Base-by-base conservation (phyloP, 2,797 vertebrate genomes). In the Brotula barbata region DNA sequence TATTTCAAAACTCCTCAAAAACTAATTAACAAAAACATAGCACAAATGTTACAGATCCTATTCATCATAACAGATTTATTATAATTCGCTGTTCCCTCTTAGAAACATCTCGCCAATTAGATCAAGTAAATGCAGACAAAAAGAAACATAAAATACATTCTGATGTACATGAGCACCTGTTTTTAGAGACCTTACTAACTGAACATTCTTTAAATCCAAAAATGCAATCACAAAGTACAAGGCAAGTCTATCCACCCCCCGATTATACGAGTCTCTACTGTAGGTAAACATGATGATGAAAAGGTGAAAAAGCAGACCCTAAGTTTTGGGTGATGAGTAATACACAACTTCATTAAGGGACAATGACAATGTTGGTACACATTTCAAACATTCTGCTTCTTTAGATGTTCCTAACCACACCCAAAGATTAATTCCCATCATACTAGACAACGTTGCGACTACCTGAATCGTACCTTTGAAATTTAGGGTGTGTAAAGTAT, bases 101-200 rank as follows among this genome's bases (percentile, higher is more conserved):
- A 52, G 71, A 81, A 80, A 80, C 65, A 75, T 44, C 53, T 55
- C 53, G 16, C 23, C 58, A 71, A 51, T 78, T 54, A 53, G 36
- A 77, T 60, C 62, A 77, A 75, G 40, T 70, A 52, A 78, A 72
- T 57, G 23, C 52, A 72, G 44, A 56, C 34, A 62, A 70, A 67
- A 49, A 19, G n/a, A 53, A 33, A 16, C 13, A 23, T 31, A 31
- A 69, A 66, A 76, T 55, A 76, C 79, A 80, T 79, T 82, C 58
- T 73, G 13, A 77, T 65, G 48, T 65, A 78, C 53, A 73, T 64
- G 53, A 81, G 84, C 77, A 79, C 76, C 68, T 73, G 53, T 46
- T 64, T 56, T 65, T 9, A 12, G n/a, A n/a, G n/a, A n/a, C n/a
- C n/a, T n/a, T n/a, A n/a, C n/a, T n/a, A n/a, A n/a, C n/a, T n/a